Conservation (phyloP, 1,140 invertebrate genomes). For the Metaphire vulgaris region DNA sequence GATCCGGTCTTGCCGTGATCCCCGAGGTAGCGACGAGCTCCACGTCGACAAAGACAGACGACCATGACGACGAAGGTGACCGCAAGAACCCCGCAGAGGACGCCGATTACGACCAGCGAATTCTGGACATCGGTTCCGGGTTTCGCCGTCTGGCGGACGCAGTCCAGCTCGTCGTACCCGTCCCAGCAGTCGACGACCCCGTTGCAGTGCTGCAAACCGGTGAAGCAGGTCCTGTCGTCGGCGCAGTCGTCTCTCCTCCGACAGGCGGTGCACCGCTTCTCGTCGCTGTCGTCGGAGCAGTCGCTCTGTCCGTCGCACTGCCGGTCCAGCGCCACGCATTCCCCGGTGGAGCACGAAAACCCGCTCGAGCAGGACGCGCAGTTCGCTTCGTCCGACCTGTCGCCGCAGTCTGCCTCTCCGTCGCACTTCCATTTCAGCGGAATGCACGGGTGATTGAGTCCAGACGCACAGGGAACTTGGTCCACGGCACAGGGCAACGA, state of each 20-base stretch:
- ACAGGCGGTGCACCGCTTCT: conserved; percentile 65
- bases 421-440: conserved; percentile 3
- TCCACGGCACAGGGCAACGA: conserved; percentile 45
- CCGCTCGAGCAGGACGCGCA: neutral
- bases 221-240: conserved; percentile 54
- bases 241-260: conserved; percentile 3
- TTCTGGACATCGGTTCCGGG: conserved; percentile 34
- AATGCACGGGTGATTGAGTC: conserved; percentile 1
- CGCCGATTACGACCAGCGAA: conserved; percentile 42
- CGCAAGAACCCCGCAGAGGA: conserved; percentile 39
- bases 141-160: conserved; percentile 15
- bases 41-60: conserved; percentile 43
- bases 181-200: conserved; percentile 89
- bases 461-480: conserved; percentile 44
- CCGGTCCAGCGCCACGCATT: conserved; percentile 46
- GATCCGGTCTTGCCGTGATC: conserved; percentile 25
- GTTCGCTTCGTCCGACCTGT: neutral
- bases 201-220: conserved; percentile 83
- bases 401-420: neutral
- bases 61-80: conserved; percentile 41
- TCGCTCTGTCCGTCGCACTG: conserved; percentile 59
- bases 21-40: conserved; percentile 31
- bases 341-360: neutral
- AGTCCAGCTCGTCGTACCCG: conserved; percentile 75
- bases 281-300: conserved; percentile 72